Conservation (phyloP, 2,797 vertebrate genomes). For the Erethizon dorsatum region DNA sequence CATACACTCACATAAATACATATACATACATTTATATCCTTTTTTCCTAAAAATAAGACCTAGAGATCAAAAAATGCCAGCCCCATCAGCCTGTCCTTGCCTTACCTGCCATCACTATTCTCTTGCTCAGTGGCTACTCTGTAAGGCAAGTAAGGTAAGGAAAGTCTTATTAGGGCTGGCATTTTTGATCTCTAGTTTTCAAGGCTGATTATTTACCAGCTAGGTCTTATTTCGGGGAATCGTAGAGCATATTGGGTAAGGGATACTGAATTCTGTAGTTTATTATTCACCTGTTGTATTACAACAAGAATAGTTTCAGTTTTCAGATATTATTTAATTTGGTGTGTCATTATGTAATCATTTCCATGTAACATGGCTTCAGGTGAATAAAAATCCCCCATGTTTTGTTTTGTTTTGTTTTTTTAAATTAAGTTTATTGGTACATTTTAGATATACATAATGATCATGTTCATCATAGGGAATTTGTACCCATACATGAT, state of each 20-base stretch:
- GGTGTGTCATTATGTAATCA: not conserved
- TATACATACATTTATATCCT: not conserved
- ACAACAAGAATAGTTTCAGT: not conserved
- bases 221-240: not conserved
- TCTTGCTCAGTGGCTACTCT: not conserved
- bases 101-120: not conserved
- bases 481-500: too few relatives aligned
- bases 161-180: not conserved
- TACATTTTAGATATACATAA: not conserved
- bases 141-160: not conserved
- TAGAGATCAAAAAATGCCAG: not conserved
- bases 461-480: too few relatives aligned
- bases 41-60: not conserved
- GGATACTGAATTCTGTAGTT: slow-evolving; percentile 26
- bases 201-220: not conserved
- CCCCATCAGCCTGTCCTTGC: not conserved
- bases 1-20: not conserved
- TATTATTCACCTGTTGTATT: slow-evolving; percentile 41
- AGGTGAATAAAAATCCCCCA: not conserved
- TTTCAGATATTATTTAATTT: slow-evolving; percentile 57
- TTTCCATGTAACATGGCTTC: not conserved
- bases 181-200: not conserved
- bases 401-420: slow-evolving; percentile 21
- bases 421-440: not conserved
- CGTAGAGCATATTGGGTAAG: not conserved